phyloP scores from a whole-genome alignment of 2,113 vertebrate genomes.

The Ophiodon elongatus region DNA sequence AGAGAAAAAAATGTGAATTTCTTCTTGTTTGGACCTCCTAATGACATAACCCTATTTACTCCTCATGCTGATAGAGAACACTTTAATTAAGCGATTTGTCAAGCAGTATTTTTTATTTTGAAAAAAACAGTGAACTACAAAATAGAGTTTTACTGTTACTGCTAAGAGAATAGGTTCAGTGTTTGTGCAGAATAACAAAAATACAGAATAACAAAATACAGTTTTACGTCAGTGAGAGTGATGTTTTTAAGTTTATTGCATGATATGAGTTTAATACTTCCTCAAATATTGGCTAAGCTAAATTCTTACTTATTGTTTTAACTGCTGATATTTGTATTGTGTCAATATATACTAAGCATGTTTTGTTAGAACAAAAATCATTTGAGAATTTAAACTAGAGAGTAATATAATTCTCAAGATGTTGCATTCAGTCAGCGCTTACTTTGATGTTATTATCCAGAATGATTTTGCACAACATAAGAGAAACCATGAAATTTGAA shows the following conservation, averaged over 20 bases:
- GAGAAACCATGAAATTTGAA: background rate
- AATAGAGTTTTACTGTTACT: background rate
- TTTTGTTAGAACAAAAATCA: background rate
- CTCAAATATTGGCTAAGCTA: background rate
- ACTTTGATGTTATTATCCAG: background rate
- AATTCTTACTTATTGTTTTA: background rate
- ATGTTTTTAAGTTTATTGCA: background rate
- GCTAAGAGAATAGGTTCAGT: background rate
- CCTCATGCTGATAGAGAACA: too few relatives aligned
- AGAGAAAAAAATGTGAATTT: too few relatives aligned
- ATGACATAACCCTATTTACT: too few relatives aligned
- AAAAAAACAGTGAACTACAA: too few relatives aligned
- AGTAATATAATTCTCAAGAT: background rate
- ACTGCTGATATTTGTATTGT: background rate
- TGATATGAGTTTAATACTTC: background rate
- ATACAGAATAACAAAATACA: too few relatives aligned
- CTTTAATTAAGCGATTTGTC: too few relatives aligned
- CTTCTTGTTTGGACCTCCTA: too few relatives aligned
- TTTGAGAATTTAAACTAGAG: background rate
- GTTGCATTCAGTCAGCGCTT: background rate
- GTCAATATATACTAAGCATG: background rate
- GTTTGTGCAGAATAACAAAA: background rate
- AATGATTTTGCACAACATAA: background rate
- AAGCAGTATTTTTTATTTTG: too few relatives aligned
- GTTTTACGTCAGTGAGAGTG: background rate